Evolutionary conservation across 1,140 invertebrate genomes (phyloP).

Genomic region (Ridgeia piscesae): DNA sequence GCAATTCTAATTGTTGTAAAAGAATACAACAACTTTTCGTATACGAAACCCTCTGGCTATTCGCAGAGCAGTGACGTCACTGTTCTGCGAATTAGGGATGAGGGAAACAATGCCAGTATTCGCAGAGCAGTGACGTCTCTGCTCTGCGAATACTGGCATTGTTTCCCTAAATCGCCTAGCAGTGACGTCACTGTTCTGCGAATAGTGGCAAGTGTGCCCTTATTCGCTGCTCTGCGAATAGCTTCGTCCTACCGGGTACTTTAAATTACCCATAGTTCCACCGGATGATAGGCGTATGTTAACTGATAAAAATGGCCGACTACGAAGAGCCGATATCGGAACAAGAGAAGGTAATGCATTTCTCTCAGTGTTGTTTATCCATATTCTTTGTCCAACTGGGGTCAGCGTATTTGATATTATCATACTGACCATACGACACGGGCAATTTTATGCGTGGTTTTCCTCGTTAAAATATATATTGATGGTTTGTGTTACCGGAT

Average conservation of each 20-base stretch:
- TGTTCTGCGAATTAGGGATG: too few species aligned
- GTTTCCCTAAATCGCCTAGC: too few species aligned
- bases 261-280: not conserved
- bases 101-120: too few species aligned
- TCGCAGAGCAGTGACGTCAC: too few species aligned
- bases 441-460: not conserved
- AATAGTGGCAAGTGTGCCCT: too few species aligned
- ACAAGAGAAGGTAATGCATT: conserved; percentile 48
- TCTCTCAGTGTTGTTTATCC: not conserved
- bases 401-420: not conserved
- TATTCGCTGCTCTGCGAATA: too few species aligned
- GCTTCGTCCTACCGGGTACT: not conserved
- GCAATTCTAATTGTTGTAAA: not conserved
- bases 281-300: not conserved
- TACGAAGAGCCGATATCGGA: conserved; percentile 54
- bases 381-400: not conserved
- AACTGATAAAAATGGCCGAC: conserved; percentile 47
- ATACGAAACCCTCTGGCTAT: too few species aligned
- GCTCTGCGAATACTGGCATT: too few species aligned
- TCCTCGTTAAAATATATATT: not conserved
- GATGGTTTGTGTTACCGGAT: not conserved
- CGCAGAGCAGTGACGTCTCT: too few species aligned
- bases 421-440: not conserved
- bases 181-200: too few species aligned
- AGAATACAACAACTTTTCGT: not conserved